phyloP scores from a whole-genome alignment of 2,888 invertebrate genomes.

The Idaea straminata region DNA sequence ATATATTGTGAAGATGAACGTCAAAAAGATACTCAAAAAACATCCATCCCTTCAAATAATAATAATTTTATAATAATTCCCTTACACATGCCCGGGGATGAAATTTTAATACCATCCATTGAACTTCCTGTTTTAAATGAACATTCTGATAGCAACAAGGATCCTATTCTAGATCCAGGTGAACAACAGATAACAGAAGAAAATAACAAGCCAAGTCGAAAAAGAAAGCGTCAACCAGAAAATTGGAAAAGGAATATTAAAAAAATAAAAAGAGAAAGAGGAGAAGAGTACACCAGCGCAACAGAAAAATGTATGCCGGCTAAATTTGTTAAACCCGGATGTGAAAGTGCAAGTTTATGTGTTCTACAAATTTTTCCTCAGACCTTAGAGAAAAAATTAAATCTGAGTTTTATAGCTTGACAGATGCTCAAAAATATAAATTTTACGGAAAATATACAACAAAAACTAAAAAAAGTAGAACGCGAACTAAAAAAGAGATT shows the following conservation, averaged over 20 bases:
- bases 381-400: slow-evolving; percentile 3
- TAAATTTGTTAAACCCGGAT: slow-evolving; percentile 13
- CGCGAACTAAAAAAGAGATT: slow-evolving; percentile 9
- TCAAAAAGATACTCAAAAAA: too few relatives aligned
- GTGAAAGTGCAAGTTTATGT: slow-evolving; percentile 18
- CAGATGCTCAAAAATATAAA: too few relatives aligned
- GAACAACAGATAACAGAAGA: slow-evolving; percentile 6
- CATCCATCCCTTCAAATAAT: too few relatives aligned
- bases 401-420: slow-evolving; percentile 17
- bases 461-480: slow-evolving; percentile 13
- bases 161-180: slow-evolving; percentile 3
- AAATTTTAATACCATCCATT: slow-evolving; percentile 8
- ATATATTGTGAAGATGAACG: too few relatives aligned
- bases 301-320: slow-evolving; percentile 12
- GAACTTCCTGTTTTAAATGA: slow-evolving; percentile 7
- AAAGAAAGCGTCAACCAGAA: slow-evolving; percentile 12
- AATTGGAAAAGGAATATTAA: slow-evolving; percentile 14
- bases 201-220: slow-evolving; percentile 11
- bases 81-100: slow-evolving; percentile 7
- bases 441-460: slow-evolving; percentile 8
- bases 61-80: slow-evolving; percentile 8
- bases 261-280: slow-evolving; percentile 13
- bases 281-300: slow-evolving; percentile 15
- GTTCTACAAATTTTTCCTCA: slow-evolving; percentile 16
- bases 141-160: slow-evolving; percentile 5